Percentiles rank a stretch among this genome's conserved stretches.
Evolutionary conservation across 2,113 vertebrate genomes (phyloP).

Genomic region (Crotophaga sulcirostris): DNA sequence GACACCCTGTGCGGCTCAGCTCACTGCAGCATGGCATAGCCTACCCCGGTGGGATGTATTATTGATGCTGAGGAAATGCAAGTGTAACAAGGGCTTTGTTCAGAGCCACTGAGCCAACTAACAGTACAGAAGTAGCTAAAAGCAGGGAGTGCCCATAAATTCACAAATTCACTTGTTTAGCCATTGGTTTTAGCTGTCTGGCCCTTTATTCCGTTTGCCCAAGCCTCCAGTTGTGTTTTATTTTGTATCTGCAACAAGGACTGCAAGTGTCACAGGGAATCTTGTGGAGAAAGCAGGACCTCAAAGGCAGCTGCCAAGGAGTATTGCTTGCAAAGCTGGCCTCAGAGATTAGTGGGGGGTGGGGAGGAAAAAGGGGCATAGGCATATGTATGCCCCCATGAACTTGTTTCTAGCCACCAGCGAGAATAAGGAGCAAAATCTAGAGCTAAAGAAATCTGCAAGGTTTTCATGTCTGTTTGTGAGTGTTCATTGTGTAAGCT

Average conservation of each 20-base stretch:
- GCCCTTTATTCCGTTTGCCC: neutral
- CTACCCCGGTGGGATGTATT: neutral
- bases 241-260: neutral
- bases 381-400: accelerated
- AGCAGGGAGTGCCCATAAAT: conserved; percentile 21
- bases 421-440: neutral
- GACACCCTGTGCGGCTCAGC: neutral
- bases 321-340: neutral
- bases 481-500: neutral
- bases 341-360: neutral
- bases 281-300: neutral
- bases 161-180: neutral
- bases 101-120: neutral
- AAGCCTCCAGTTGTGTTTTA: neutral
- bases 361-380: neutral
- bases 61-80: neutral
- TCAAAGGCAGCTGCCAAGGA: neutral
- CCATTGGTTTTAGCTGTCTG: neutral
- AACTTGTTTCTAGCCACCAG: neutral
- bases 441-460: neutral
- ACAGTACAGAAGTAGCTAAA: neutral
- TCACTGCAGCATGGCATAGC: neutral
- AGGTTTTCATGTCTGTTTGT: neutral
- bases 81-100: conserved; percentile 9
- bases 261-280: neutral